Conservation (phyloP, 2,797 vertebrate genomes). For the Sorex maritimensis region DNA sequence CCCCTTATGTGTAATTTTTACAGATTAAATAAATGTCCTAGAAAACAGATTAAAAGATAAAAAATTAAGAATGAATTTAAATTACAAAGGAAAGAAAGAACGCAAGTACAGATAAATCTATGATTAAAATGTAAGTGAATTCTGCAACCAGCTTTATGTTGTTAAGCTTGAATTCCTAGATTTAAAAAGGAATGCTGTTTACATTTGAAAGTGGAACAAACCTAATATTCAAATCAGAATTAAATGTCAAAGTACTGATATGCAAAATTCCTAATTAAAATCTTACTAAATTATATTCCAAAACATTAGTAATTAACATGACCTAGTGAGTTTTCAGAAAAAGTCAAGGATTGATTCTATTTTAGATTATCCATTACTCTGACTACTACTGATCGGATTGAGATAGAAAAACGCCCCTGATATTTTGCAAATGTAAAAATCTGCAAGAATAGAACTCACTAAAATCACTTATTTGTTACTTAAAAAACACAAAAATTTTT, state of each 20-base stretch:
- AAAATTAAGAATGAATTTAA: background rate
- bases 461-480: conserved; percentile 71
- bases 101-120: background rate
- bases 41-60: conserved; percentile 12
- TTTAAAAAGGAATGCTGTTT: conserved; percentile 4
- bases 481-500: conserved; percentile 28
- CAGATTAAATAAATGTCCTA: conserved; percentile 31
- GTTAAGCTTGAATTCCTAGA: conserved; percentile 57
- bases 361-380: conserved; percentile 30
- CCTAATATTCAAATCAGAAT: conserved; percentile 54
- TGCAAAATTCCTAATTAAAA: conserved; percentile 56
- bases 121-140: conserved; percentile 15
- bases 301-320: conserved; percentile 16
- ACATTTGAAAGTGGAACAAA: conserved; percentile 2
- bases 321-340: conserved; percentile 45
- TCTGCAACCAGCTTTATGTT: background rate
- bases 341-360: conserved; percentile 54
- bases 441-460: conserved; percentile 59
- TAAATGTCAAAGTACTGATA: conserved; percentile 13
- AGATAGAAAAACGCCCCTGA: conserved; percentile 27
- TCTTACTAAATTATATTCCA: conserved; percentile 52
- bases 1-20: background rate
- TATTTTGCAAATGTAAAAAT: conserved; percentile 60
- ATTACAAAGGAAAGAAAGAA: conserved; percentile 22
- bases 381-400: background rate